Base-by-base conservation (phyloP, 1,140 invertebrate species). In the Sitobion miscanthi region DNA sequence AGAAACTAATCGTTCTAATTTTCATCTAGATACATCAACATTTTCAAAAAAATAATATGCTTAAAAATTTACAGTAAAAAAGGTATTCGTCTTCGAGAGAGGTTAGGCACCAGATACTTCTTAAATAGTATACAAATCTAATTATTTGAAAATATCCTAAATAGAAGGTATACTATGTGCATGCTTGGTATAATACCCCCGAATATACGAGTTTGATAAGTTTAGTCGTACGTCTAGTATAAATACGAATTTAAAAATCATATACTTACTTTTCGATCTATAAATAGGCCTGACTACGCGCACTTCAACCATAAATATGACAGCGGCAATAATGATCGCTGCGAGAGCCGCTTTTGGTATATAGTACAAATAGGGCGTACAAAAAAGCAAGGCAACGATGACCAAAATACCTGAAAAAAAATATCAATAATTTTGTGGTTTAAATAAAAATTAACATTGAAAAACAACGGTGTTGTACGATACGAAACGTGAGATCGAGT, bases 231-330 rank as follows among this genome's bases (percentile, higher is more conserved):
- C 17, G 17, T 77, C 11, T 30, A 0, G 20, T 47, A 47, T 35
- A 83, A 38, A 38, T 23, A 20, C 23, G 17, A 83, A 30, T 30
- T 9, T 45, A 30, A 85, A 42, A 85, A 85, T 3, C 47, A n/a
- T 38, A 3, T 89, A 47, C 54, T 83, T 93, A 93, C 91, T 97
- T 95, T 98, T 98, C 21, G 97, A 96, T 94, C 96, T 96, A 96
- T 97, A 97, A 96, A 97, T 97, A 0, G 97, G 97, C 94, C 96
- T 96, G 35, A 98, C 95, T 82, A 98, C 97, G 94, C 97, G 96
- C 42, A 97, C 97, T 95, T 98, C 97, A 5, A 98, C 97, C 97
- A 98, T 98, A 94, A 97, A 98, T 90, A 98, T 95, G 52, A 98
- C 97, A 93, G 97, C 97, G 23, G 97, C 97, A 93, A 98, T 98